A percentile compares a stretch with the other conserved stretches of the same genome.
Evolutionary conservation across 2,797 vertebrate species (phyloP).

Genomic region (Eidolon dupreanum): DNA sequence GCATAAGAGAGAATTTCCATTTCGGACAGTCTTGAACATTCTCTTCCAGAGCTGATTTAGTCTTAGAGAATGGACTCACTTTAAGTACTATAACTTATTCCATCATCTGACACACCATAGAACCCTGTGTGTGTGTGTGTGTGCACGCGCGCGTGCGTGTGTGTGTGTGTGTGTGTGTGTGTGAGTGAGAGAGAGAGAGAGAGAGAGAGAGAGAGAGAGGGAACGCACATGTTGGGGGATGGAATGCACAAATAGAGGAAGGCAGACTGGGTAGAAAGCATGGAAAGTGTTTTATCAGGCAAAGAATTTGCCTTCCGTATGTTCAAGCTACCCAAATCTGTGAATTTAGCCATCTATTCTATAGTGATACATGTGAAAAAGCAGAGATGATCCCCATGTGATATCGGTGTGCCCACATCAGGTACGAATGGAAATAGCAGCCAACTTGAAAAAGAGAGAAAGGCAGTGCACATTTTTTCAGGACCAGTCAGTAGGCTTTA

Average conservation of each 20-base stretch:
- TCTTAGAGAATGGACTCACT: not conserved
- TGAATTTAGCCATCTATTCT: not conserved
- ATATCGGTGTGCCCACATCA: not conserved
- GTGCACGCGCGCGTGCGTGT: no score
- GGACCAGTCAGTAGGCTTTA: not conserved
- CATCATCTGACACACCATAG: not conserved
- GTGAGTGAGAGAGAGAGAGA: no score
- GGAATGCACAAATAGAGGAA: not conserved
- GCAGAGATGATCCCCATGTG: not conserved
- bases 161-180: no score
- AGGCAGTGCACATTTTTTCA: not conserved
- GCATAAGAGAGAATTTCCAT: not conserved
- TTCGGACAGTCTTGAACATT: not conserved
- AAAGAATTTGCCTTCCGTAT: conserved; percentile 7
- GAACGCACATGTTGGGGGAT: no score
- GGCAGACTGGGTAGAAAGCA: not conserved
- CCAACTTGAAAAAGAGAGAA: not conserved
- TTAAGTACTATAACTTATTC: not conserved
- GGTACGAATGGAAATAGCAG: not conserved
- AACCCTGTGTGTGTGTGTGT: not conserved
- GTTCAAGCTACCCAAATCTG: not conserved
- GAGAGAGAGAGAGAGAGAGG: no score
- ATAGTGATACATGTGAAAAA: not conserved
- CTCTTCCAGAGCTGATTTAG: not conserved
- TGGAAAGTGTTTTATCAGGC: not conserved